phyloP scores from a whole-genome alignment of 2,888 invertebrate genomes.

The Ctenicera cuprea region DNA sequence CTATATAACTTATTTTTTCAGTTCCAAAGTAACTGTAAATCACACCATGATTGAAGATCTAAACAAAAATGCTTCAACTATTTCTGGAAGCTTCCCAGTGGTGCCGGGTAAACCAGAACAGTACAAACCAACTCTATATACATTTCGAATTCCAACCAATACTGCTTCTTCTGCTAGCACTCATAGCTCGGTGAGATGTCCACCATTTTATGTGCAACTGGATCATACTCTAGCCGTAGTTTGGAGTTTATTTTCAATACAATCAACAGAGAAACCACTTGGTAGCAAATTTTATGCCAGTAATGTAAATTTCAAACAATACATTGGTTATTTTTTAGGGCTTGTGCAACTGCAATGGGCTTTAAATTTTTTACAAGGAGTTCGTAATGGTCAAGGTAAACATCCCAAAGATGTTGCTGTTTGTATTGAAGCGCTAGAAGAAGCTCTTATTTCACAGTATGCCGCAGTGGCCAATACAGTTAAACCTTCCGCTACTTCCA shows the following conservation, averaged over 20 bases:
- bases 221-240: slow-evolving; percentile 72
- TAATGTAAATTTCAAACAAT: not conserved
- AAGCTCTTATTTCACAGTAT: slow-evolving; percentile 69
- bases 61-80: not conserved
- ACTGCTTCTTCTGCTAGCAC: slow-evolving; percentile 56
- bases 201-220: slow-evolving; percentile 69
- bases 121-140: slow-evolving; percentile 65
- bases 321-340: slow-evolving; percentile 58
- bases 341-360: slow-evolving; percentile 73
- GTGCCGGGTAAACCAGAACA: not conserved
- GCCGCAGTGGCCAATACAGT: slow-evolving; percentile 63
- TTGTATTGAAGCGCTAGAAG: slow-evolving; percentile 69
- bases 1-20: too few relatives aligned
- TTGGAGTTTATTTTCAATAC: slow-evolving; percentile 69
- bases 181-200: slow-evolving; percentile 63
- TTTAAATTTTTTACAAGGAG: slow-evolving; percentile 68
- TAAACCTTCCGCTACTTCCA: not conserved
- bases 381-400: slow-evolving; percentile 66
- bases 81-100: not conserved
- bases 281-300: slow-evolving; percentile 44
- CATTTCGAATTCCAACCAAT: slow-evolving; percentile 65
- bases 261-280: slow-evolving; percentile 59
- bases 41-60: not conserved
- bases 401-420: slow-evolving; percentile 68
- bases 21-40: not conserved